These are phyloP conservation scores for Laupala kohalensis DNA, from an alignment of 1,140 invertebrate species.

Conservation along the genomic window DNA sequence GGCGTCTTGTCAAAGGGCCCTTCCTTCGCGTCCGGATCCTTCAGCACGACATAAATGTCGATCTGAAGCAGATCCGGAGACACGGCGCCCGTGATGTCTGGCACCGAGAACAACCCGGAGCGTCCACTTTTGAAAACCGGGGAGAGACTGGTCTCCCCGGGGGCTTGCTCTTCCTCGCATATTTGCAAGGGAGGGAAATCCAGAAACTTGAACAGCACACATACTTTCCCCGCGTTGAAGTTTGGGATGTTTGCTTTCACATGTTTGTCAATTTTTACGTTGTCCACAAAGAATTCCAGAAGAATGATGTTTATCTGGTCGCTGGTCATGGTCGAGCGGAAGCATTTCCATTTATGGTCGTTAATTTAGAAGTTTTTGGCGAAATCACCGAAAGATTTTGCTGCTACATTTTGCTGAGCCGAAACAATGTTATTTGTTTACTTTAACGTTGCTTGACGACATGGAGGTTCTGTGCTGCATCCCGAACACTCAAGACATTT, in stretches of 20 bases:
- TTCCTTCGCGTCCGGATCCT: not conserved
- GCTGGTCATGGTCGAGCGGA: not conserved
- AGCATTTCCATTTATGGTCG: not conserved
- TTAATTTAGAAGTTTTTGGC: not conserved
- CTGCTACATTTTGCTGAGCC: not conserved
- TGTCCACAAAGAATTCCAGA: not conserved
- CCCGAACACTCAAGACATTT: too few species aligned
- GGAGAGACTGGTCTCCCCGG: not conserved
- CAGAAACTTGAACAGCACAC: not conserved
- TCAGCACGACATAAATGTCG: not conserved
- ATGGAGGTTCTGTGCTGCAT: too few species aligned
- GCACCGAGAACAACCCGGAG: not conserved
- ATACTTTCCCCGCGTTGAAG: not conserved
- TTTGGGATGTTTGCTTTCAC: not conserved
- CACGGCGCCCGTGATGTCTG: not conserved
- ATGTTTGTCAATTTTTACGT: not conserved
- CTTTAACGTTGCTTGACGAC: not conserved
- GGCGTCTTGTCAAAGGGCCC: not conserved
- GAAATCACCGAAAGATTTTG: not conserved
- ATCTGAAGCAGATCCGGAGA: not conserved
- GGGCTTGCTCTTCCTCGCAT: not conserved
- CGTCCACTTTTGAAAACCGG: not conserved
- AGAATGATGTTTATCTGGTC: not conserved
- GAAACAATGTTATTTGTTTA: not conserved
- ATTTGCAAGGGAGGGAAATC: not conserved